Evolutionary conservation across 1,140 invertebrate species (phyloP).

Genomic region (Aleiodes sp.): DNA sequence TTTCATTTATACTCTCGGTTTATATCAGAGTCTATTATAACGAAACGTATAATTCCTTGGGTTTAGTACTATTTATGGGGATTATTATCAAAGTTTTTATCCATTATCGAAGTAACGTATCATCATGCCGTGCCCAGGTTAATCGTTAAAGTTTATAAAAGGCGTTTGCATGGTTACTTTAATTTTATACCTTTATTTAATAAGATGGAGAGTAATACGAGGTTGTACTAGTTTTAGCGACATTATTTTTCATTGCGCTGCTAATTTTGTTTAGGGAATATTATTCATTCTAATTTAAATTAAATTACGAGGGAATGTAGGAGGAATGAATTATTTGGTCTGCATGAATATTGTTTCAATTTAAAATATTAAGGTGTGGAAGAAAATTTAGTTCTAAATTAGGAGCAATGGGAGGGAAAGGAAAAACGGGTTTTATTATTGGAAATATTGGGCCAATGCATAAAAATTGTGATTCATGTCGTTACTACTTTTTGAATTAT

Average conservation of each 20-base stretch:
- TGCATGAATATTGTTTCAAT: too few species aligned
- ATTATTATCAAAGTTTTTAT: slow-evolving; percentile 22
- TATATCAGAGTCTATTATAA: not conserved
- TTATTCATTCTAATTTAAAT: too few species aligned
- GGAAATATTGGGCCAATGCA: too few species aligned
- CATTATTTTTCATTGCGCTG: not conserved
- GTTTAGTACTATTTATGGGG: slow-evolving; percentile 11
- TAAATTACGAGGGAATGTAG: too few species aligned
- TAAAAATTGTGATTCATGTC: too few species aligned
- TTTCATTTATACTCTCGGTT: not conserved
- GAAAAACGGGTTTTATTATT: too few species aligned
- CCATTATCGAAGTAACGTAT: slow-evolving; percentile 16
- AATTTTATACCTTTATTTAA: slow-evolving; percentile 4
- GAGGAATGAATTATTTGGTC: too few species aligned
- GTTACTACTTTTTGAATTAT: too few species aligned
- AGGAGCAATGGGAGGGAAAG: too few species aligned
- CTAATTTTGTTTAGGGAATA: not conserved
- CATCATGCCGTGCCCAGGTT: slow-evolving; percentile 13
- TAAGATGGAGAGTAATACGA: not conserved
- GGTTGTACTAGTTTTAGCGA: not conserved
- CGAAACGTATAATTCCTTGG: slow-evolving; percentile 13
- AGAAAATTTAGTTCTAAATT: too few species aligned
- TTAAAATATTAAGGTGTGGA: too few species aligned
- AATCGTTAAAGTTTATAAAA: slow-evolving; percentile 20
- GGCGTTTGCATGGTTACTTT: slow-evolving; percentile 18